A percentile compares a stretch with the other conserved stretches of the same genome.
These are phyloP conservation scores for Eremobia ochroleuca DNA, from an alignment of 2,888 invertebrate genomes.

Conservation along the genomic window DNA sequence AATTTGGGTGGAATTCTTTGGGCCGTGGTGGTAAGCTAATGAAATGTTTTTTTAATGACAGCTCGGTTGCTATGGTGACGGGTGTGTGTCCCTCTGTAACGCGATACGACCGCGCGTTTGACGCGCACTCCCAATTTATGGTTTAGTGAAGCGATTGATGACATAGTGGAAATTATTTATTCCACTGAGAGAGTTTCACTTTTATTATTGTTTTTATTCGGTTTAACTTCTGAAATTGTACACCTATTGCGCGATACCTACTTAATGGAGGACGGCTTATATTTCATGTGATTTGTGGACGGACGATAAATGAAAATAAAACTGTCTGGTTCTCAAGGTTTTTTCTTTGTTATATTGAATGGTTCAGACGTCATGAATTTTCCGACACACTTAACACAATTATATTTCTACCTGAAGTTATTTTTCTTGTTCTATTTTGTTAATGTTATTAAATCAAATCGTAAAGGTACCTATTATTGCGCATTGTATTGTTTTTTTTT, in stretches of 20 bases:
- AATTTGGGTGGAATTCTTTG: conserved; percentile 61
- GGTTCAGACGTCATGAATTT: conserved; percentile 38
- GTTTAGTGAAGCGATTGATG: conserved; percentile 86
- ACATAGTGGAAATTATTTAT: conserved; percentile 85
- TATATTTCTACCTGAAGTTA: conserved; percentile 2
- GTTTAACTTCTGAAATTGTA: conserved; percentile 78
- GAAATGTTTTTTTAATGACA: conserved; percentile 73
- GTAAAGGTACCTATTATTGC: conserved; percentile 14
- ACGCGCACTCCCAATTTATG: conserved; percentile 84
- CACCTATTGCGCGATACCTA: conserved; percentile 67
- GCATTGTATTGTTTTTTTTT: conserved; percentile 29
- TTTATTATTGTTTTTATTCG: conserved; percentile 79
- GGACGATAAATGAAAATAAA: conserved; percentile 57
- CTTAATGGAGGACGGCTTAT: conserved; percentile 62
- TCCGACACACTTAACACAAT: neutral
- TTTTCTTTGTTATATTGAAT: conserved; percentile 33
- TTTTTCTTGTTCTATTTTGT: neutral
- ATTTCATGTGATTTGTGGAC: conserved; percentile 66
- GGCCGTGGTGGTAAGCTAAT: conserved; percentile 58
- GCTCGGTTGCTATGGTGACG: conserved; percentile 75
- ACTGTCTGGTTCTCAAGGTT: conserved; percentile 38
- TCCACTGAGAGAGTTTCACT: conserved; percentile 75
- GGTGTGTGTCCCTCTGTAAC: conserved; percentile 77
- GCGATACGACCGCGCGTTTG: conserved; percentile 78
- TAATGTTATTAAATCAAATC: neutral